phyloP scores from a whole-genome alignment of 2,888 invertebrate species.

The Plutella xylostella region DNA sequence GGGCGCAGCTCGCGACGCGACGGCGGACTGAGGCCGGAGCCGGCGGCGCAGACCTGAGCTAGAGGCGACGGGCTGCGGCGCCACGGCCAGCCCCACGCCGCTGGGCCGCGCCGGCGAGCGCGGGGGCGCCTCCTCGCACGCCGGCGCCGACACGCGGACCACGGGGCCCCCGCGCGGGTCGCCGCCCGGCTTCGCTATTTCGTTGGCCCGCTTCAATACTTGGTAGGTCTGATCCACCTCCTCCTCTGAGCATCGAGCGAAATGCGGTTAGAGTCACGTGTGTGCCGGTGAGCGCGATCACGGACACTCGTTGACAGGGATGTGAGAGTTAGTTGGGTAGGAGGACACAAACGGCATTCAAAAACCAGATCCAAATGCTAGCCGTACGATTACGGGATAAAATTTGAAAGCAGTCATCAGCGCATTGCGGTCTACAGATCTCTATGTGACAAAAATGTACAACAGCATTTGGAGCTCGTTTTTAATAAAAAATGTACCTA shows the following conservation, averaged over 20 bases:
- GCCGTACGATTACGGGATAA: too few relatives aligned
- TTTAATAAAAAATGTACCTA: too few relatives aligned
- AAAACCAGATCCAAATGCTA: too few relatives aligned
- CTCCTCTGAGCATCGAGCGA: slow-evolving; percentile 66
- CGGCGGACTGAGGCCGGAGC: slow-evolving; percentile 27
- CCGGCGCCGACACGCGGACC: slow-evolving; percentile 54
- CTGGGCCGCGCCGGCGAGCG: slow-evolving; percentile 59
- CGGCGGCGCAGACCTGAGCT: slow-evolving; percentile 74
- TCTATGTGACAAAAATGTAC: too few relatives aligned
- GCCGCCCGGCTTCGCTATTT: slow-evolving; percentile 76
- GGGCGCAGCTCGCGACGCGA: slow-evolving; percentile 3
- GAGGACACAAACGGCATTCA: too few relatives aligned
- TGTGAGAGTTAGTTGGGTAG: neutral
- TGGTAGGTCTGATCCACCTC: slow-evolving; percentile 95
- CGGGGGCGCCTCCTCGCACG: slow-evolving; percentile 42
- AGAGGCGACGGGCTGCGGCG: slow-evolving; percentile 74
- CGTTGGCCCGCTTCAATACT: slow-evolving; percentile 94
- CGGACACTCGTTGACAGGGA: neutral
- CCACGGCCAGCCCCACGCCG: slow-evolving; percentile 70
- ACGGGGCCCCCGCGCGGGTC: slow-evolving; percentile 60
- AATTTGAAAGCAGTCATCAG: too few relatives aligned
- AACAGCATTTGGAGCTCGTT: too few relatives aligned
- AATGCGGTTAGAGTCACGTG: slow-evolving; percentile 47
- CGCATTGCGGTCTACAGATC: too few relatives aligned
- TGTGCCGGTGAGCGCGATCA: slow-evolving; percentile 12